Percentiles rank a stretch among this genome's conserved stretches.
phyloP scores from a whole-genome alignment of 1,140 invertebrate species.

The Dufourea novaeangliae region DNA sequence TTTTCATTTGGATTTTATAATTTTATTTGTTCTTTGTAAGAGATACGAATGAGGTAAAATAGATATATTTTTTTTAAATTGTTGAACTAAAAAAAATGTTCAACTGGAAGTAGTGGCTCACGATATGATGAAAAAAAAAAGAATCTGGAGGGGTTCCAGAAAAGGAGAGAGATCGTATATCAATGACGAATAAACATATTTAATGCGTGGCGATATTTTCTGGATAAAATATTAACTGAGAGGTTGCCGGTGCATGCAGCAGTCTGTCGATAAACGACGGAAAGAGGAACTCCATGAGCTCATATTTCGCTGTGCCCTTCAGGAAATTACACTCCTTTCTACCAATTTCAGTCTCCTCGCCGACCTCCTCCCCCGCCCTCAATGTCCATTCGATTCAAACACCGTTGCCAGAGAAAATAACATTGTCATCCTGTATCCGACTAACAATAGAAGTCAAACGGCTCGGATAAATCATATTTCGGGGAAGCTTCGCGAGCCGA shows the following conservation, averaged over 20 bases:
- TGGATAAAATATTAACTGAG: constrained; percentile 34
- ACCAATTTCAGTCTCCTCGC: too few relatives aligned
- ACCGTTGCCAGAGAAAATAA: constrained; percentile 56
- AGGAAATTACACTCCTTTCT: constrained; percentile 65
- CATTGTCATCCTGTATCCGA: constrained; percentile 44
- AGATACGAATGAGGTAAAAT: too few relatives aligned
- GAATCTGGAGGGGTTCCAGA: too few relatives aligned
- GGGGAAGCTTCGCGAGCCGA: not conserved
- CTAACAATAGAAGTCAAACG: constrained; percentile 23
- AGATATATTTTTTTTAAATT: too few relatives aligned
- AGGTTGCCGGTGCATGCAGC: not conserved
- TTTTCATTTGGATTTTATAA: too few relatives aligned
- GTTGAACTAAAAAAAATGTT: too few relatives aligned
- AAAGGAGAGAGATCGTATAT: not conserved
- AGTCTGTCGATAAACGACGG: constrained; percentile 46
- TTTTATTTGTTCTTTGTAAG: too few relatives aligned
- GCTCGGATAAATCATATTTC: constrained; percentile 50
- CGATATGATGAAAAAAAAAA: too few relatives aligned
- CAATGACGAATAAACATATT: constrained; percentile 25
- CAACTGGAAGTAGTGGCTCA: too few relatives aligned
- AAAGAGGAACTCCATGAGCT: constrained; percentile 44
- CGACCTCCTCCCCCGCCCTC: too few relatives aligned
- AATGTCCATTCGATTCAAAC: constrained; percentile 38
- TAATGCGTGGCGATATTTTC: constrained; percentile 30
- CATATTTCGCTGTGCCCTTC: constrained; percentile 51